Conservation (phyloP, 1,140 invertebrate species). For the Chironomus tepperi region DNA sequence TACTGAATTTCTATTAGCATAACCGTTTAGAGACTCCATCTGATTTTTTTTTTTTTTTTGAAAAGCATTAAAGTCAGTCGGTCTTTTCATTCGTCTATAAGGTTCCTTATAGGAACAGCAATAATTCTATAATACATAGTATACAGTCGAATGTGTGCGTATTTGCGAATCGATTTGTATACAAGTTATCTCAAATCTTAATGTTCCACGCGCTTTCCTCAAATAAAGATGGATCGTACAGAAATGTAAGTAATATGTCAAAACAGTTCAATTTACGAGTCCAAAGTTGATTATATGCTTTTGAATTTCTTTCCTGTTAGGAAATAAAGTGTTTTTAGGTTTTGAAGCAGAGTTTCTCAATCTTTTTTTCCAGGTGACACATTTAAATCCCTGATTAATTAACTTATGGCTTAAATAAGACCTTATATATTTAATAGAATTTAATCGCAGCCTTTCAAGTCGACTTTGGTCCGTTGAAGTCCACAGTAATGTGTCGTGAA, state of each 20-base stretch:
- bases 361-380: too few species aligned
- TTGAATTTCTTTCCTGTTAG: too few species aligned
- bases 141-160: background rate
- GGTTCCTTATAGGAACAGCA: background rate
- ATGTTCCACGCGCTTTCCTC: background rate
- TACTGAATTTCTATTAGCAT: background rate
- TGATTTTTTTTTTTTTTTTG: background rate
- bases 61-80: background rate
- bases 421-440: too few species aligned
- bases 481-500: too few species aligned
- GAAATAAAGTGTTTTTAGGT: too few species aligned
- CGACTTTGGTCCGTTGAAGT: too few species aligned
- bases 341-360: too few species aligned
- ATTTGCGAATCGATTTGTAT: background rate
- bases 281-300: too few species aligned
- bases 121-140: background rate
- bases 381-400: too few species aligned
- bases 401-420: too few species aligned
- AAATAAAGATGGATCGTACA: background rate
- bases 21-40: background rate
- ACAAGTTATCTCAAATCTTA: background rate
- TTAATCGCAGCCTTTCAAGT: too few species aligned
- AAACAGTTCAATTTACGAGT: too few species aligned
- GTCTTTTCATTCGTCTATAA: background rate
- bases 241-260: background rate